phyloP scores from a whole-genome alignment of 2,888 invertebrate genomes.

The Tetropium fuscum region DNA sequence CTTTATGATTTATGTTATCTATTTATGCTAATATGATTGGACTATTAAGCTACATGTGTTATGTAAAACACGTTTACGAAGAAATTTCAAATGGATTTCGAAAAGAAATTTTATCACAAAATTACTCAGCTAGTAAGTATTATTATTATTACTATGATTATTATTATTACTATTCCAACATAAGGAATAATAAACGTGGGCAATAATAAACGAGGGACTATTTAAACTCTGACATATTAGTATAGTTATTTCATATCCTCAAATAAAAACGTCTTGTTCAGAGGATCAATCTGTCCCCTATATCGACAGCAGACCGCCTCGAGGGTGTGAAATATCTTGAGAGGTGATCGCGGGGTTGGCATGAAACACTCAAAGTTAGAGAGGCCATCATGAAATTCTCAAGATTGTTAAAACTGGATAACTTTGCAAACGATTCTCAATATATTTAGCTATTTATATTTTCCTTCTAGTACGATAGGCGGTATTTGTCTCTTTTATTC shows the following conservation, averaged over 20 bases:
- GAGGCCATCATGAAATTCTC: slow-evolving; percentile 16
- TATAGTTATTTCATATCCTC: slow-evolving; percentile 8
- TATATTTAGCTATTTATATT: slow-evolving; percentile 23
- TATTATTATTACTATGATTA: too few relatives aligned
- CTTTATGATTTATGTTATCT: too few relatives aligned
- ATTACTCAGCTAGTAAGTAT: too few relatives aligned
- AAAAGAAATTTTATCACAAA: too few relatives aligned
- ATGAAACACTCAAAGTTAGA: slow-evolving; percentile 6
- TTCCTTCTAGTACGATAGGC: slow-evolving; percentile 12
- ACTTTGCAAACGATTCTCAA: slow-evolving; percentile 23
- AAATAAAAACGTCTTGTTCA: slow-evolving; percentile 14
- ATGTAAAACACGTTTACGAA: too few relatives aligned
- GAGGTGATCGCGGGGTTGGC: neutral
- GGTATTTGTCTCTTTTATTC: slow-evolving; percentile 3
- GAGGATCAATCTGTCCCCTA: slow-evolving; percentile 7
- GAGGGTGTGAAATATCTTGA: slow-evolving; percentile 12
- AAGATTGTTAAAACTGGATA: slow-evolving; percentile 15
- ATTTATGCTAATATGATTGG: too few relatives aligned
- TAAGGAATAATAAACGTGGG: too few relatives aligned
- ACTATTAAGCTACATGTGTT: too few relatives aligned
- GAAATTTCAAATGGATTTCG: too few relatives aligned
- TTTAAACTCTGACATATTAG: slow-evolving; percentile 5
- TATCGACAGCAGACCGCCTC: neutral
- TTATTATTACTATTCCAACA: too few relatives aligned
- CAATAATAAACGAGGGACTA: neutral